These are phyloP conservation scores for Colletes latitarsis DNA, from an alignment of 1,140 invertebrate species.

Conservation along the genomic window DNA sequence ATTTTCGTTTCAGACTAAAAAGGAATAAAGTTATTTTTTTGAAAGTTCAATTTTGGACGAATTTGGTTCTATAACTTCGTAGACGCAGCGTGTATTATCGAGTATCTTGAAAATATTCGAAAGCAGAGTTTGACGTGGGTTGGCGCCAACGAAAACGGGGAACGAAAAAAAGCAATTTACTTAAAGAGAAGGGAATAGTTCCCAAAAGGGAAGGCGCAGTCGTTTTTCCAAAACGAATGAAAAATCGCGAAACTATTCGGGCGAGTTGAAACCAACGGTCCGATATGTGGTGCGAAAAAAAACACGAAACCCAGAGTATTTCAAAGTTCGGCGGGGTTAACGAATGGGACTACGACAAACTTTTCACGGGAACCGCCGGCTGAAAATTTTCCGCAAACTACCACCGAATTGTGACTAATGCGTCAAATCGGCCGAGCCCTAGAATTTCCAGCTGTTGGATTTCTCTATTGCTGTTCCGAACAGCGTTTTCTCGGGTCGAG, in stretches of 20 bases:
- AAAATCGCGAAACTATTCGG: constrained; percentile 31
- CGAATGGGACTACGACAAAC: constrained; percentile 49
- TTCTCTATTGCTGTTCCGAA: constrained; percentile 1
- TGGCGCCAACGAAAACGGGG: neutral
- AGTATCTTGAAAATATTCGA: constrained; percentile 50
- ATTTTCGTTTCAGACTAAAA: no score
- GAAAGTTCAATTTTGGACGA: no score
- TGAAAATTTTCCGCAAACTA: constrained; percentile 53
- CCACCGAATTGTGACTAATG: constrained; percentile 54
- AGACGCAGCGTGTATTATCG: constrained; percentile 54
- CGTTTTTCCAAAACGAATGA: neutral
- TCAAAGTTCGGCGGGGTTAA: constrained; percentile 49
- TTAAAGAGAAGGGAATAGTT: neutral
- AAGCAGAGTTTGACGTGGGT: neutral
- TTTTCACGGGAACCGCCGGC: constrained; percentile 39
- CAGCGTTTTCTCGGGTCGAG: constrained; percentile 10
- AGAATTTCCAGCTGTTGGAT: neutral
- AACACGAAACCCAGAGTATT: constrained; percentile 41
- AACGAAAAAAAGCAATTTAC: neutral
- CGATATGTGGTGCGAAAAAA: constrained; percentile 53
- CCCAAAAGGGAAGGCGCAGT: no score
- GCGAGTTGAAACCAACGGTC: constrained; percentile 29
- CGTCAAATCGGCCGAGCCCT: constrained; percentile 19
- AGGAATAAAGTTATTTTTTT: no score
- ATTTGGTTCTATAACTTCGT: no score